Evolutionary conservation across 2,888 invertebrate species (phyloP), one percentile per base, ranked within the genome.

Genomic region (Tuberolachnus salignus): DNA sequence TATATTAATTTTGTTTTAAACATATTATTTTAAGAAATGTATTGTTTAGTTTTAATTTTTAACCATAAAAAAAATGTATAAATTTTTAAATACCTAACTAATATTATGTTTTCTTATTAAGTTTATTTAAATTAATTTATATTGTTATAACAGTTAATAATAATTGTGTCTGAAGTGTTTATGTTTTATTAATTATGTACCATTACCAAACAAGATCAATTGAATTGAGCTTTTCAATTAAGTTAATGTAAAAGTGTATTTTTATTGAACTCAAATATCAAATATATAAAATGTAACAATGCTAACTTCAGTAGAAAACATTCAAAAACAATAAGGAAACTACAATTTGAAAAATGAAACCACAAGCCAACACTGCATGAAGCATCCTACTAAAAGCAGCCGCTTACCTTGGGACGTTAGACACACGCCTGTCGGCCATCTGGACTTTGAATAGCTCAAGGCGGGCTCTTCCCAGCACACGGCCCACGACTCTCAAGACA

Each of bases 401-500:
- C 78, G 78, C 78, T 78, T 78, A 78, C 78, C 78, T 78, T 78
- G 78, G 78, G 78, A 78, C 78, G 78, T 78, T 78, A 78, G 78
- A 78, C 78, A 78, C 78, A 78, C 78, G 78, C 78, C 78, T 78
- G 78, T 78, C 78, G 78, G 78, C 78, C 78, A 78, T 78, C 78
- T 78, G 78, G 78, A 78, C 78, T 78, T 78, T 78, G 78, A 78
- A 78, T 78, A 78, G 78, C 78, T 78, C 78, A 78, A 78, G 78
- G 69, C 78, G 78, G 78, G 78, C 78, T 78, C 78, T 78, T 78
- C 78, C 78, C 78, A 78, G 78, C 78, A 78, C 78, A 78, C 78
- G 78, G 78, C 78, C 78, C 78, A 78, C 78, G 78, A 78, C 78
- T 78, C 78, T 78, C 78, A 78, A 78, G 78, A 78, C 78, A 78